Percentiles rank a stretch among this genome's conserved stretches.
These are phyloP conservation scores for Alexandromys fortis DNA, from an alignment of 2,113 vertebrate genomes.

Conservation along the genomic window DNA sequence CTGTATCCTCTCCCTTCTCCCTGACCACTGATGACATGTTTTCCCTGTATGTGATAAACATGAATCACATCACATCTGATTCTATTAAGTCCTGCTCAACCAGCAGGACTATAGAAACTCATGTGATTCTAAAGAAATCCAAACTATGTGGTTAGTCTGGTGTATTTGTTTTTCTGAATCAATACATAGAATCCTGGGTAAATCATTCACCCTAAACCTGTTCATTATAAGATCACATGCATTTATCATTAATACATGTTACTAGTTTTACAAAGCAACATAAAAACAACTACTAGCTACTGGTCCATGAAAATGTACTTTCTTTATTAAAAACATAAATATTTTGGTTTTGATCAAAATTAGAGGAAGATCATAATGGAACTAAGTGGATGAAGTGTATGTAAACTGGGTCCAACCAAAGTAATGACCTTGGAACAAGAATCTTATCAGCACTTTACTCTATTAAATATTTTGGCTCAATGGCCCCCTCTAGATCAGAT, in stretches of 20 bases:
- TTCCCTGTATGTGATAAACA: neutral
- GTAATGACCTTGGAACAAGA: conserved; percentile 41
- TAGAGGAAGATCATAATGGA: neutral
- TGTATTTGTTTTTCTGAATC: neutral
- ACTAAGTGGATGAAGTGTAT: neutral
- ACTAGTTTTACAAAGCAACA: neutral
- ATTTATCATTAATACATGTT: neutral
- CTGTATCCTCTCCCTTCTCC: neutral
- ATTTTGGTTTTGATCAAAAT: neutral
- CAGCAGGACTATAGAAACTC: neutral
- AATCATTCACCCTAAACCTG: neutral
- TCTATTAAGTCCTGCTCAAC: neutral
- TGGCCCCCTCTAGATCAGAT: conserved; percentile 44
- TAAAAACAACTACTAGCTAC: neutral
- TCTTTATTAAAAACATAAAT: neutral
- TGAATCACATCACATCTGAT: neutral
- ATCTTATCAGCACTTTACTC: neutral
- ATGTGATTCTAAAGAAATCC: neutral
- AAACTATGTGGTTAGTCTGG: neutral
- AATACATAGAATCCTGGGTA: neutral
- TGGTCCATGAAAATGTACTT: neutral
- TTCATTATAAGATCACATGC: neutral
- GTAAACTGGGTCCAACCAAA: neutral
- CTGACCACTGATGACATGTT: neutral
- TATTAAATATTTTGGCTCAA: conserved; percentile 62